Evolutionary conservation across 92 coral and sea anemone species (phyloP).

Genomic region (Palythoa grandiflora): DNA sequence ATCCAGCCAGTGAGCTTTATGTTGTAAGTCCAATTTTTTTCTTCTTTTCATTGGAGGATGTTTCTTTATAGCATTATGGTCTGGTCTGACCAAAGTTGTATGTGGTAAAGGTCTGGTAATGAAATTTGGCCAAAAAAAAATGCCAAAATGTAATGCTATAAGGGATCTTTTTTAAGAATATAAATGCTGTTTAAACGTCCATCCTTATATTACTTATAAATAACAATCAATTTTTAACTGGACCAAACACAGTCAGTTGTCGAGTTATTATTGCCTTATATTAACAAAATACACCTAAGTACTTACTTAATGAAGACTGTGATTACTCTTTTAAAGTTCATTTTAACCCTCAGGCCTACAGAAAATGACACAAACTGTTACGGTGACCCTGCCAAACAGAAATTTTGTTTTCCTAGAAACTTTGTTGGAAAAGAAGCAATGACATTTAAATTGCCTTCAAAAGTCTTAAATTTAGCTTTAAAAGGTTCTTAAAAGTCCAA

Average conservation of each 20-base stretch:
- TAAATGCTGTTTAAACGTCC: neutral
- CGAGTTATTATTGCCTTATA: neutral
- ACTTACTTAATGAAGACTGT: too few species aligned
- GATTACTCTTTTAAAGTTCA: too few species aligned
- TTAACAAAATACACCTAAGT: too few species aligned
- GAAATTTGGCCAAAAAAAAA: neutral
- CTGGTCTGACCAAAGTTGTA: neutral
- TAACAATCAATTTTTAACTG: neutral
- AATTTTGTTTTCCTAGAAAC: conserved; percentile 21
- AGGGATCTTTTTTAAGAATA: conserved; percentile 4
- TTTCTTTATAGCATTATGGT: neutral
- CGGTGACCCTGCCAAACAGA: neutral
- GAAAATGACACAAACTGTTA: too few species aligned
- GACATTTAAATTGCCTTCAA: conserved; percentile 23
- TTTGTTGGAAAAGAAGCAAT: conserved; percentile 13
- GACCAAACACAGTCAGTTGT: neutral
- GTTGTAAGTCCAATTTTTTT: conserved; percentile 5
- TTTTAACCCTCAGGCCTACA: too few species aligned
- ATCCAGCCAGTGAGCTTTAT: conserved; percentile 1
- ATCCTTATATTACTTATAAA: neutral
- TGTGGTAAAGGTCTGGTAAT: neutral
- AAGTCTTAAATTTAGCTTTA: neutral
- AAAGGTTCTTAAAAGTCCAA: conserved; percentile 8
- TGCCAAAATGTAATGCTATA: conserved; percentile 2
- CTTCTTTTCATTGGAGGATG: neutral